Evolutionary conservation across 1,140 invertebrate genomes (phyloP), one percentile per base, ranked within the genome.

Genomic region (Platyura marginata): DNA sequence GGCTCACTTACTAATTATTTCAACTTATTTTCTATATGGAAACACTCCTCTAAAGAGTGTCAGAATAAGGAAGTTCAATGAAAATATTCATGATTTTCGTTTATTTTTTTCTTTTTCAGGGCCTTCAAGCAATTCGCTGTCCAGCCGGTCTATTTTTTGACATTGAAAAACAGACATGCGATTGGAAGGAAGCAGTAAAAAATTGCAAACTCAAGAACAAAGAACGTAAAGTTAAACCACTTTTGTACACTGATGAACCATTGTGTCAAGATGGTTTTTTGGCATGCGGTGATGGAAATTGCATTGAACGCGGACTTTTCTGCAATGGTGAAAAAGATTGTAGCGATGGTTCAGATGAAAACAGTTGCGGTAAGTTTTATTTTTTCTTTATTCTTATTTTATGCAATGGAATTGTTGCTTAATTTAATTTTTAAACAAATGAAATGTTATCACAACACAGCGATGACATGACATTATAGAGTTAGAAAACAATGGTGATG

Each of bases 131-230:
- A 16, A 85, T 93, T 52, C 74, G 88, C 57, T 93, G 90, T 61
- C 89, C 89, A 15, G 85, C 88, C 40, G 89, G 89, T 63, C 66
- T 94, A 44, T 90, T 79, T 57, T 94, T 94, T 64, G 89, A 94
- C 58, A 91, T 93, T 51, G 88, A 93, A 55, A 91, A 92, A 61
- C 90, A 94, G 64, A 93, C 89, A 3, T 94, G 89, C 57, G 87
- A 93, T 57, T 94, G 89, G 89, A 93, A 91, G 59, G 83, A 81
- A 46, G 75, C 86, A 2, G 89, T 94, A 0, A 90, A 88, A 59
- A 93, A 93, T 60, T 94, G 90, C 64, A 86, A 87, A 54, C 63
- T 84, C 53, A 92, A 89, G 67, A 88, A 79, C 62, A 90, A 90
- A 59, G 86, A 89, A 55, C 77, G 83, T 45, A 88, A 89, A 59